Base-by-base conservation (phyloP, 2,113 vertebrate genomes). In the Procavia capensis region DNA sequence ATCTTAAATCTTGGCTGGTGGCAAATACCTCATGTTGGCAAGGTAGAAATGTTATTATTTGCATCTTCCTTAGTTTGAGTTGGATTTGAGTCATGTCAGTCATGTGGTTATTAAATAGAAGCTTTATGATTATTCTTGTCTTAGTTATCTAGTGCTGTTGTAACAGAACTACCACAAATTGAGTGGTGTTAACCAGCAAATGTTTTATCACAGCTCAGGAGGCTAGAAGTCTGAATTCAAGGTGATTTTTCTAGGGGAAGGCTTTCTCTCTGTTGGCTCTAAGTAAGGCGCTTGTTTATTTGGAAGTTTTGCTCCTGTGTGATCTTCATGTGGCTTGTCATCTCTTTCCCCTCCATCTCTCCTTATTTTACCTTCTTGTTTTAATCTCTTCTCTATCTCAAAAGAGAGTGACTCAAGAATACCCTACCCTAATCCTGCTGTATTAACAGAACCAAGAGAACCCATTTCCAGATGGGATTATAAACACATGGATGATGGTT, bases 81-180 rank as follows among this genome's bases (percentile, higher is more conserved):
- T 97, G 81, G 24, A 92, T 39, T 78, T 94, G 91, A 94, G 43
- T 93, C 92, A 89, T 76, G 82, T 93, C 88, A 88, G 70, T 75
- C 80, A 50, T 85, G 82, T 88, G 47, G 89, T 66, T 93, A 93
- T 63, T 93, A 94, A 92, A 47, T 47, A 89, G 72, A 61, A 83
- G 59, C 39, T 80, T 85, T 88, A 87, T 83, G 76, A 70, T 85
- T 75, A 78, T 93, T 47, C 41, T 83, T 70, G 31, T 39, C 36
- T 72, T 72, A 3, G 36, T 39, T 72, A 39, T 72, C 70, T 39
- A 39, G n/a, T 72, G 70, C 70, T 72, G 70, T 36, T 72, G 6
- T 36, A 39, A 72, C 70, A 39, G n/a, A 70, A 39, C 3, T 72
- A 72, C 36, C 36, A 39, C 70, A 39, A 39, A 9, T 39, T 39